Base-by-base conservation (phyloP, 1,140 invertebrate genomes). In the Drosophila carrolli region DNA sequence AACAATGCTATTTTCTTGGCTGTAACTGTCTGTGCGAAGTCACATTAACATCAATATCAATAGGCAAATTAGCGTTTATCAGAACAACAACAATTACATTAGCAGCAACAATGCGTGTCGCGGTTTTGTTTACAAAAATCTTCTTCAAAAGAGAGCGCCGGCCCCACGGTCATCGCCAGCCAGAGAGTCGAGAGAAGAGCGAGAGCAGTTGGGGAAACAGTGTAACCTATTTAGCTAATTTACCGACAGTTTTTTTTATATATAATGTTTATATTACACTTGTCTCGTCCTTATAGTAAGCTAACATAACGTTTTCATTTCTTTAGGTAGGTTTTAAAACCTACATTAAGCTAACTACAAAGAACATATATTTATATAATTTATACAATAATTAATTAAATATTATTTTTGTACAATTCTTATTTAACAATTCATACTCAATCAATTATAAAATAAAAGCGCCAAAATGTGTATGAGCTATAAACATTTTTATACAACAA, bases 51-150 rank as follows among this genome's bases (percentile, higher is more conserved):
- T 43, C 63, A 62, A 67, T 73, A 70, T 81, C 67, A 75, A 78
- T 75, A 88, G 68, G 79, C 61, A 82, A 82, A 88, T 88, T 75
- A 88, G 57, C 65, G 68, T 86, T 82, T 86, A 86, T 85, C 78
- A 86, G 60, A 81, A 68, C 63, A 54, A 51, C 46, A 59, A 71
- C 59, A 60, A 48, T 44, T 46, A 23, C 48, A 60, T 59, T 72
- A 72, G 51, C 60, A 78, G 56, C 54, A 72, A 60, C 51, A 71
- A 72, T 55, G 68, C 55, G 75, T 59, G 60, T 47, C 61, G 57
- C 56, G 46, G 66, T 63, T 88, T 86, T 88, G 79, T 86, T 88
- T 88, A 85, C 78, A 81, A 75, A 78, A 75, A 81, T 84, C 71
- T 61, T 71, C 48, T 60, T 48, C 70, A 54, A 60, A 55, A 79